phyloP scores from a whole-genome alignment of 1,140 invertebrate species.

The Venustaconcha ellipsiformis region DNA sequence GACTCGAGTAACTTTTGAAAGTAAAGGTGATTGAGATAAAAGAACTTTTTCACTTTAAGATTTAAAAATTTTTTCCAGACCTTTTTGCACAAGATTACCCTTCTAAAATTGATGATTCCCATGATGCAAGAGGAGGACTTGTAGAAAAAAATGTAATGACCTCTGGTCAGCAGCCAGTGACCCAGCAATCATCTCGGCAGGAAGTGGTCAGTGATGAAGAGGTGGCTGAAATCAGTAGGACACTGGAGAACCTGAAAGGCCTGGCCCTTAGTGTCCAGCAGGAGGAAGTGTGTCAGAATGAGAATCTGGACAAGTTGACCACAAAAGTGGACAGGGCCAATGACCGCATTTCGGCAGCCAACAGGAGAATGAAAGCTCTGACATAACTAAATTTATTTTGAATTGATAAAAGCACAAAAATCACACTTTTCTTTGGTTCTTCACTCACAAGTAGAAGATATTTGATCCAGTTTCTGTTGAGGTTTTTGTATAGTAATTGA shows the following conservation, averaged over 20 bases:
- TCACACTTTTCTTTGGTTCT: too few species aligned
- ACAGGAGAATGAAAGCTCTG: conserved; percentile 27
- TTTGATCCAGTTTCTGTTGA: too few species aligned
- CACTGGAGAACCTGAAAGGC: conserved; percentile 33
- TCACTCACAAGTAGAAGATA: too few species aligned
- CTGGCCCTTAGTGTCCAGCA: conserved; percentile 33
- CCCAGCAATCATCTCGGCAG: too few species aligned
- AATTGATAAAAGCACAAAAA: too few species aligned
- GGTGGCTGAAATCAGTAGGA: conserved; percentile 30
- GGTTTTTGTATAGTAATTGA: too few species aligned
- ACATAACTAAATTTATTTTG: not conserved
- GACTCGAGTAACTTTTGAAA: not conserved
- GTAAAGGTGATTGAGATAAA: not conserved
- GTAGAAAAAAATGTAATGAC: not conserved
- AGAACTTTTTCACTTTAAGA: too few species aligned
- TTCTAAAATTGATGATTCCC: not conserved
- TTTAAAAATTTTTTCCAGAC: not conserved
- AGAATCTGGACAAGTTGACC: conserved; percentile 33
- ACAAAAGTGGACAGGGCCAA: conserved; percentile 34
- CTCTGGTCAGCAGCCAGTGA: too few species aligned
- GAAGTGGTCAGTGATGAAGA: conserved; percentile 34
- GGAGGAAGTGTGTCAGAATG: conserved; percentile 36
- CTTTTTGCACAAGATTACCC: not conserved
- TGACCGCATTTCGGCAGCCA: conserved; percentile 14
- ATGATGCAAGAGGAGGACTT: not conserved